These are phyloP conservation scores for Thermophis baileyi DNA, from an alignment of 2,113 vertebrate genomes.

Conservation along the genomic window DNA sequence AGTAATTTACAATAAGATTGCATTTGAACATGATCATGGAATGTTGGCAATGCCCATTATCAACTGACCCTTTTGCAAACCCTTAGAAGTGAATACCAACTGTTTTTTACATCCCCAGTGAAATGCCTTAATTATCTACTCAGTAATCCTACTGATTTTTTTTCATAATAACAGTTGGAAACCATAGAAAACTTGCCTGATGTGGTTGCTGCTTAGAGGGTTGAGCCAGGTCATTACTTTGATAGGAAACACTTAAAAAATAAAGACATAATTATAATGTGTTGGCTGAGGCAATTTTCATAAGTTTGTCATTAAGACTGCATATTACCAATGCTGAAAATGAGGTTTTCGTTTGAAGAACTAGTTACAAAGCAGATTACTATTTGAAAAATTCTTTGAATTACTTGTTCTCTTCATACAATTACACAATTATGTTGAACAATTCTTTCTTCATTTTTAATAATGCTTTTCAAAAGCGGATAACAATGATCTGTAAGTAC, in stretches of 20 bases:
- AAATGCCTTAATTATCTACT: neutral
- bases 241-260: neutral
- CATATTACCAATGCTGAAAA: neutral
- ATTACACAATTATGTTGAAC: neutral
- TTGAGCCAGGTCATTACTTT: neutral
- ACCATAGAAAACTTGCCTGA: neutral
- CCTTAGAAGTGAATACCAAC: neutral
- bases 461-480: conserved; percentile 6
- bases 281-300: neutral
- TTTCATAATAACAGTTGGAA: neutral
- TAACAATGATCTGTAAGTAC: neutral
- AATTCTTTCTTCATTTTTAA: conserved; percentile 2
- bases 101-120: neutral
- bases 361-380: neutral
- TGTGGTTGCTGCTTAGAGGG: neutral
- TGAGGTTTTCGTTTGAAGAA: neutral
- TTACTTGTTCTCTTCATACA: neutral
- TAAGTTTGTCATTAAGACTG: neutral
- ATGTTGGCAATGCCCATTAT: neutral
- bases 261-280: neutral
- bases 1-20: neutral
- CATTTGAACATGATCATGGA: neutral
- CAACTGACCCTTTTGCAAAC: neutral
- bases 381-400: neutral
- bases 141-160: neutral